Evolutionary conservation across 2,888 invertebrate species (phyloP), one percentile per base, ranked within the genome.

Genomic region (Apotomis betuletana): DNA sequence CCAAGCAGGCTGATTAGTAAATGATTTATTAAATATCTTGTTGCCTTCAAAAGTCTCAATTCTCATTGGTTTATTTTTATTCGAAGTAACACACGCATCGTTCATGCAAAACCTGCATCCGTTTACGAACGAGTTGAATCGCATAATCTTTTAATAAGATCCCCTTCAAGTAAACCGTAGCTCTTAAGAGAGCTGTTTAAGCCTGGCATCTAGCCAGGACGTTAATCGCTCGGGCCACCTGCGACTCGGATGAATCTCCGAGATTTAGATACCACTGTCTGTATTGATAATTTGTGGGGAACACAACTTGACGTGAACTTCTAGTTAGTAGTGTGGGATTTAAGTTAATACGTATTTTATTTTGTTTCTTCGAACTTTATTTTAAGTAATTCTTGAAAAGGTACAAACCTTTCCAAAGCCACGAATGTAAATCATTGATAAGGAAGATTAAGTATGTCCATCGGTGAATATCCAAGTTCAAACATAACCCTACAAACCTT

Each of bases 151-250:
- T 67, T 72, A 72, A 72, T 72, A 63, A 72, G 72, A 68, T 72
- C 63, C 67, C 62, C 82, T 84, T 83, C 83, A 82, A 77, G 74
- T 60, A 74, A 73, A 70, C 60, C 63, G 59, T 69, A 73, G 15
- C 67, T 73, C 73, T 67, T 64, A 67, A 74, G 69, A 69, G 72
- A 71, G 70, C 69, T 74, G 75, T 76, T 74, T 60, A 69, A 59
- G 69, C 73, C 78, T 87, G 87, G 87, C 85, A 59, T 38, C 44
- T 41, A 75, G 85, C 87, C 87, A 87, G 79, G 70, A 75, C 81
- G 79, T 84, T 83, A 83, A 85, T 85, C 79, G 79, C 76, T 80
- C 77, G 61, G 79, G 80, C 81, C 83, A 86, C 84, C 86, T 85
- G 84, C 82, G 81, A 81, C 80, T 82, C 36, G 15, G 72, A 72